Conservation (phyloP, 2,797 vertebrate genomes). For the Catostomus latipinnis region DNA sequence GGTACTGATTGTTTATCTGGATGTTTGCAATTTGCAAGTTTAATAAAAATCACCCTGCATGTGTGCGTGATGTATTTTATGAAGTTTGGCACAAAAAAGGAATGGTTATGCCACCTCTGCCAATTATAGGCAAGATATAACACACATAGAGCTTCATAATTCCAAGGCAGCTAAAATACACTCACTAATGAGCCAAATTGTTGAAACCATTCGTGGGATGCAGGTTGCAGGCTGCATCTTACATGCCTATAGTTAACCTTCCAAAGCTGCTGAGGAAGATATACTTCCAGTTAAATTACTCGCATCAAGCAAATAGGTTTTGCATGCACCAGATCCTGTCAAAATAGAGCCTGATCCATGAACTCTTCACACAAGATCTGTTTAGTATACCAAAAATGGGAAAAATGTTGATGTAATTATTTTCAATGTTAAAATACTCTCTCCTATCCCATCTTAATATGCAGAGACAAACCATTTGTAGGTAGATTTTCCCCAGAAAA, state of each 20-base stretch:
- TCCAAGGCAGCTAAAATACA: constrained; percentile 30
- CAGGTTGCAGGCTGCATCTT: constrained; percentile 24
- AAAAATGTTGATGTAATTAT: no score
- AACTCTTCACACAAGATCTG: constrained; percentile 9
- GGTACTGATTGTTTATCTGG: constrained; percentile 44
- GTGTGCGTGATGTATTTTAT: constrained; percentile 15
- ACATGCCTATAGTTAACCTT: constrained; percentile 28
- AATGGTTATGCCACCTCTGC: constrained; percentile 42
- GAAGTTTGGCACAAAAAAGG: constrained; percentile 1
- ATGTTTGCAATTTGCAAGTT: constrained; percentile 35
- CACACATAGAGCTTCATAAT: constrained; percentile 12
- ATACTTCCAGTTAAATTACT: constrained; percentile 11
- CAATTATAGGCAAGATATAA: background rate
- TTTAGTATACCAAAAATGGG: background rate
- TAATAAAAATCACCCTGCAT: constrained; percentile 29
- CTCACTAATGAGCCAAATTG: background rate
- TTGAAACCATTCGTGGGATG: constrained; percentile 16
- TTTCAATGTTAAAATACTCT: no score
- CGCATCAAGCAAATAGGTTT: constrained; percentile 15
- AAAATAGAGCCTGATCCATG: constrained; percentile 10
- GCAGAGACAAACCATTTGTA: no score
- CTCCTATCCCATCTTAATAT: no score
- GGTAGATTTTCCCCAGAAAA: no score
- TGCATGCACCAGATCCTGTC: constrained; percentile 5
- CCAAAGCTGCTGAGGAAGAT: background rate